Evolutionary conservation across 2,888 invertebrate species (phyloP).

Genomic region (Empis livida): DNA sequence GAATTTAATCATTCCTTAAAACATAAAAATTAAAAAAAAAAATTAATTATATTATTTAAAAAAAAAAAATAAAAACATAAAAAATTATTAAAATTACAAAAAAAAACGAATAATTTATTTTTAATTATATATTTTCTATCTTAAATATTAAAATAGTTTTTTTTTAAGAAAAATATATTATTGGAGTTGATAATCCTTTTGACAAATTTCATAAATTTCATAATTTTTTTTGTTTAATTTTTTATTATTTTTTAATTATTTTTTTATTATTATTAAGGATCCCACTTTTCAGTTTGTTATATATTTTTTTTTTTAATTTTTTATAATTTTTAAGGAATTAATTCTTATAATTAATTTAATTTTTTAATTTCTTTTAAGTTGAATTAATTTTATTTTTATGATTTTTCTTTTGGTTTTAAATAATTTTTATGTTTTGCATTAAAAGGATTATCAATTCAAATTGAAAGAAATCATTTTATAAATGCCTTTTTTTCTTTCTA

Average conservation of each 20-base stretch:
- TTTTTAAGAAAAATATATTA: too few species aligned
- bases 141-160: too few species aligned
- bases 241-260: neutral
- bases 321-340: too few species aligned
- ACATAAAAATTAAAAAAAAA: too few species aligned
- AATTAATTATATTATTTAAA: too few species aligned
- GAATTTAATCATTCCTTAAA: too few species aligned
- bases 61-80: too few species aligned
- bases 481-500: neutral
- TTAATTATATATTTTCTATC: too few species aligned
- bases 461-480: neutral
- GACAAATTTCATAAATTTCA: neutral
- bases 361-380: neutral
- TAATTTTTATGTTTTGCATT: neutral
- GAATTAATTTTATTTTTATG: neutral
- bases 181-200: too few species aligned
- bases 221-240: neutral
- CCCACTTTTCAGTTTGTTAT: neutral
- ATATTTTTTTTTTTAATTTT: neutral
- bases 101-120: too few species aligned
- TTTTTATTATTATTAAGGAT: neutral
- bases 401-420: neutral
- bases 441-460: constrained; percentile 1
- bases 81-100: too few species aligned
- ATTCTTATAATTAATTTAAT: too few species aligned